Evolutionary conservation across 2,888 invertebrate genomes (phyloP).

Genomic region (Leptinotarsa rubiginosa): DNA sequence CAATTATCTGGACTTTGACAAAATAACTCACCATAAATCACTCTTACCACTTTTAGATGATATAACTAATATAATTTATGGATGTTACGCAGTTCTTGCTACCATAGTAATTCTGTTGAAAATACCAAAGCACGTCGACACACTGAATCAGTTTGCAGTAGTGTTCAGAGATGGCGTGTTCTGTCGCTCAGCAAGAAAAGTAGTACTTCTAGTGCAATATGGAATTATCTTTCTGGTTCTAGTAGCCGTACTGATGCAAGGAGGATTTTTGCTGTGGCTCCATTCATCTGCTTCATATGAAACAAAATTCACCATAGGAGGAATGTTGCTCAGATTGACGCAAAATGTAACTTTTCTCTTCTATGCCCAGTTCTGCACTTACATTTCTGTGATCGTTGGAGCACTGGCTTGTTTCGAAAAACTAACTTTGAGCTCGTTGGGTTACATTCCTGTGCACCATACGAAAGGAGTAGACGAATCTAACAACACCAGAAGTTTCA

Average conservation of each 20-base stretch:
- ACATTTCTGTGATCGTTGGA: conserved; percentile 53
- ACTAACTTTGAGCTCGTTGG: conserved; percentile 56
- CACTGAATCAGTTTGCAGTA: conserved; percentile 54
- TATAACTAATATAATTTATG: conserved; percentile 58
- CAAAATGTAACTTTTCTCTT: conserved; percentile 59
- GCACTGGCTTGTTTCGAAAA: conserved; percentile 63
- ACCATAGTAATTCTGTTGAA: conserved; percentile 53
- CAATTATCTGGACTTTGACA: conserved; percentile 53
- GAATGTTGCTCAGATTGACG: conserved; percentile 54
- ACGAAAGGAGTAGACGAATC: conserved; percentile 58
- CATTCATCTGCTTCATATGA: conserved; percentile 54
- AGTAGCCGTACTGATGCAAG: conserved; percentile 51
- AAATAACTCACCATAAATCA: conserved; percentile 50
- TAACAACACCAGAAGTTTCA: conserved; percentile 56
- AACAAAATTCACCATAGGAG: conserved; percentile 52
- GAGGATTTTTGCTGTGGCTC: conserved; percentile 51
- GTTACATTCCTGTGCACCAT: conserved; percentile 60
- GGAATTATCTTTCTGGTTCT: conserved; percentile 49
- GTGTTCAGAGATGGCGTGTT: conserved; percentile 58
- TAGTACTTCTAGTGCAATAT: conserved; percentile 50
- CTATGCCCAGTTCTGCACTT: conserved; percentile 55
- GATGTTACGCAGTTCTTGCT: conserved; percentile 56
- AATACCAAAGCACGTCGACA: conserved; percentile 54
- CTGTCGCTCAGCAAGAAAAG: conserved; percentile 57
- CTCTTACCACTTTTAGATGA: conserved; percentile 57